Base-by-base conservation (phyloP, 2,113 vertebrate species). In the Numida meleagris region DNA sequence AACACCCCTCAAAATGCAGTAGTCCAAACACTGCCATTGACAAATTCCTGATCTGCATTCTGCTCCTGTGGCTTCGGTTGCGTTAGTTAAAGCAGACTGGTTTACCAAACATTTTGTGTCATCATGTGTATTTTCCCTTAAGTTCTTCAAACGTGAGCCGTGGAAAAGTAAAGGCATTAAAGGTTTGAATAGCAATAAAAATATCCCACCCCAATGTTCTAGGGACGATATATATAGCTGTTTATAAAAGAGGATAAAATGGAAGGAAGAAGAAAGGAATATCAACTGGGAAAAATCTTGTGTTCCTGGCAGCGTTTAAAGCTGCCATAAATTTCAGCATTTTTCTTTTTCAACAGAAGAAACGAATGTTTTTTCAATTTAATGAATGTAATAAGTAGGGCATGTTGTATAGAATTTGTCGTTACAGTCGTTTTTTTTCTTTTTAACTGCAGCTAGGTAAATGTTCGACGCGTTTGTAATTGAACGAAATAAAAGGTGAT, bases 121-220 rank as follows among this genome's bases (percentile, higher is more conserved):
- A 36, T 82, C 76, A 43, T 0, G 0, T 76, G 0, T 91, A 61
- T 89, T 87, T 96, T 79, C 67, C 80, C 9, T 91, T 80, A 36
- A 67, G 29, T 80, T 93, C 78, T 82, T 94, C 67, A 58, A 76
- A 72, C 73, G 88, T 85, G 92, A 88, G 80, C 94, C 75, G 89
- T 66, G 78, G 82, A 45, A 59, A 93, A 91, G 67, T 76, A 72
- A 91, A 88, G 94, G 75, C 75, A 88, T 82, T 57, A 85, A 70
- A 63, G 0, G 0, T 46, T 38, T 85, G 88, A 88, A 68, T 25
- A 42, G 50, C 70, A 88, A 91, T 85, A 62, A 76, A 94, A 93
- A 67, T 73, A 86, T 73, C 63, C 94, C 82, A 82, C 5, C 40
- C 9, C 0, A 0, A 3, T 88, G 36, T 93, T 94, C 43, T 80